Evolutionary conservation across 2,797 vertebrate genomes (phyloP).

Genomic region (Lacerta bilineata): DNA sequence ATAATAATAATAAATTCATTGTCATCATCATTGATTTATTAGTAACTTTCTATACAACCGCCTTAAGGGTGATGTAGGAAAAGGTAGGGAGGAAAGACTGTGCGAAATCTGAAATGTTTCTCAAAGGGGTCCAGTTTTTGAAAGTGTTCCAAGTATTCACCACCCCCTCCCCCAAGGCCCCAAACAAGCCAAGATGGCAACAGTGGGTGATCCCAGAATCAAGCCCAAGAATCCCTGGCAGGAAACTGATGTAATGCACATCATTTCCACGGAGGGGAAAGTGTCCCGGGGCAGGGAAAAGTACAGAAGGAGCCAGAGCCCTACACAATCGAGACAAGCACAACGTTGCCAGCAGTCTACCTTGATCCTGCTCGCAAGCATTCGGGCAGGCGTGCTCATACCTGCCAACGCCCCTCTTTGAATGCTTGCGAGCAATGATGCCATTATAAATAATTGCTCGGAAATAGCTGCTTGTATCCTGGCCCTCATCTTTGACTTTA

Average conservation of each 20-base stretch:
- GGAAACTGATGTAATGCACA: neutral
- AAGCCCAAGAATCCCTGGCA: neutral
- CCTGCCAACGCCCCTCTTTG: no score
- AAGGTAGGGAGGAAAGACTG: no score
- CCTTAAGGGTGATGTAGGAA: no score
- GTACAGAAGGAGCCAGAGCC: neutral
- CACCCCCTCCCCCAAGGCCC: neutral
- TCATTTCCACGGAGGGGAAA: neutral
- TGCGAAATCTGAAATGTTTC: neutral
- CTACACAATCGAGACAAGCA: neutral
- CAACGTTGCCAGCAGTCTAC: neutral
- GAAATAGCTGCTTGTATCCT: neutral
- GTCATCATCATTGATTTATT: no score
- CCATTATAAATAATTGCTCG: neutral
- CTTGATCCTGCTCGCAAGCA: neutral
- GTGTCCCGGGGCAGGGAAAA: neutral
- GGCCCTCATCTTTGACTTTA: conserved; percentile 9
- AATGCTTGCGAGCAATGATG: no score
- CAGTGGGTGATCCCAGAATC: neutral
- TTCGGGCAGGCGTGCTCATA: neutral
- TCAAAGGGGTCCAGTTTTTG: neutral
- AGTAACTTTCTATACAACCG: no score
- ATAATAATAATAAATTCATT: neutral
- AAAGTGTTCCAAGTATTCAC: neutral
- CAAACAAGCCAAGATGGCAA: neutral